Conservation (phyloP, 2,113 vertebrate genomes). For the Steatornis caripensis region DNA sequence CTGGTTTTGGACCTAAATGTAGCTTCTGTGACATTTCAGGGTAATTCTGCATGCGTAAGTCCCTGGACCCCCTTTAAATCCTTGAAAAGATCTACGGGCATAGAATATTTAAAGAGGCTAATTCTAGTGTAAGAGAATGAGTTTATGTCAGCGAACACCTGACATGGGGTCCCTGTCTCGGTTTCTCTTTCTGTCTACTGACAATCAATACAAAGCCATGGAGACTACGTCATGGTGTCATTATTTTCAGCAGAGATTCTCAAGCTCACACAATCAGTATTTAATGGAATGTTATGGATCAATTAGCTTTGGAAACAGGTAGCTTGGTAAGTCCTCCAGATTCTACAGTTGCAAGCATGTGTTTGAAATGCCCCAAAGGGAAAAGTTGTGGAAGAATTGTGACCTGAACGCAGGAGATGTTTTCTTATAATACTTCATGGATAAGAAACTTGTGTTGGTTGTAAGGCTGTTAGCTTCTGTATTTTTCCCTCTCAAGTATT, state of each 20-base stretch:
- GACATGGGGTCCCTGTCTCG: not conserved
- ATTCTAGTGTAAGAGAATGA: not conserved
- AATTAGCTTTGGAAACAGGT: not conserved
- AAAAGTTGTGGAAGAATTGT: not conserved
- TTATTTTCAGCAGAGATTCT: not conserved
- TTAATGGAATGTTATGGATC: not conserved
- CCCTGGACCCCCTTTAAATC: not conserved
- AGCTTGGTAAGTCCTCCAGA: not conserved
- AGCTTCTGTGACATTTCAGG: not conserved
- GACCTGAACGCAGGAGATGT: not conserved
- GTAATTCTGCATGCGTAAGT: not conserved
- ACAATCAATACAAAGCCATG: not conserved
- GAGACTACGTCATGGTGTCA: accelerated
- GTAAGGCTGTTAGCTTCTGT: not conserved
- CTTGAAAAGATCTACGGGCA: not conserved
- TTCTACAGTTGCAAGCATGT: not conserved
- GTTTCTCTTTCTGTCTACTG: not conserved
- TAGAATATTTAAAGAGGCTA: not conserved
- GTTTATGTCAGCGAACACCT: not conserved
- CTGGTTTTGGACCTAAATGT: not conserved
- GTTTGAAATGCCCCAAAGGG: not conserved
- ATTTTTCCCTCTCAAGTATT: not conserved
- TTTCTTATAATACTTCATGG: not conserved
- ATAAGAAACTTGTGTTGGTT: not conserved
- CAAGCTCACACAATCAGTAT: not conserved